Base-by-base conservation (phyloP, 2,888 invertebrate genomes). In the Tinea pellionella region DNA sequence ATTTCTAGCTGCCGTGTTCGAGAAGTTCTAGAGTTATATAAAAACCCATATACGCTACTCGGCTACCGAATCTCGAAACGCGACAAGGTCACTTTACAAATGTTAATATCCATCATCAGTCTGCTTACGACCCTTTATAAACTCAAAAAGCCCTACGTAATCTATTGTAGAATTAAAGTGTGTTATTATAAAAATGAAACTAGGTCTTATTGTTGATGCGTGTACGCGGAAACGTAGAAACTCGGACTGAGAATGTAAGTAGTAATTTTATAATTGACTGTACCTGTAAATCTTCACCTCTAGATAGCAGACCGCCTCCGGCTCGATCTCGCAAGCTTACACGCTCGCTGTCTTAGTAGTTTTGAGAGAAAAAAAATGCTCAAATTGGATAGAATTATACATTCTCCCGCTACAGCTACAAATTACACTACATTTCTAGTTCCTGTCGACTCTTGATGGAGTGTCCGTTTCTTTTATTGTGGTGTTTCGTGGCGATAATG, bases 351-450 rank as follows among this genome's bases (percentile, higher is more conserved):
- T 62, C 64, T 64, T 63, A 62, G 66, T 67, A n/a, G 16, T 12
- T 16, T 11, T 18, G 51, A 24, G 24, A 6, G 70, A 71, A 71
- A 74, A 69, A 69, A 68, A 71, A 69, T 65, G 9, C 53, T 53
- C 2, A 73, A 77, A 80, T 80, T 77, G 71, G 74, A 77, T 77
- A 69, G 74, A 80, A 80, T 81, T 79, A 81, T 75, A 78, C 73
- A 76, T 78, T 75, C 73, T 69, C 16, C n/a, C 53, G 19, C 12
- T 16, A 51, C 6, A 51, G 16, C 6, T 16, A 16, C 24, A 53
- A 53, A 53, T 53, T 53, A 53, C n/a, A 19, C 18, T 24, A 37
- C 16, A 47, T 47, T 47, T 15, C 15, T 9, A 47, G 15, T 47
- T 47, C 47, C 47, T 47, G 47, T 16, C 4, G 47, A 47, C 15